These are phyloP conservation scores for Heterotilapia buettikoferi DNA, from an alignment of 2,113 vertebrate species.

Conservation along the genomic window DNA sequence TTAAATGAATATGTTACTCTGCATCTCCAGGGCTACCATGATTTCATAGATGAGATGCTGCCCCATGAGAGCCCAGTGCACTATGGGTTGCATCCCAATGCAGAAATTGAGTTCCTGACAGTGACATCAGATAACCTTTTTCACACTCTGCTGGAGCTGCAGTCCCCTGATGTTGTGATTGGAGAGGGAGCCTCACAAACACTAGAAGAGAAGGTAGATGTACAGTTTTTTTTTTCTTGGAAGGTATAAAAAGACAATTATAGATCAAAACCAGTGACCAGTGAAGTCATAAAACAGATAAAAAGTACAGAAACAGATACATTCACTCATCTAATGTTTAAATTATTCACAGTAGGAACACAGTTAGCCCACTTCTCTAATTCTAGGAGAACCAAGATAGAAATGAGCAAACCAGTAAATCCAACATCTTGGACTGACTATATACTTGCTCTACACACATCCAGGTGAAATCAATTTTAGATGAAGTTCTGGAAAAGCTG, in stretches of 20 bases:
- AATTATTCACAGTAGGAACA: neutral
- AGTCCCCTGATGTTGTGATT: constrained; percentile 72
- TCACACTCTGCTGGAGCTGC: constrained; percentile 78
- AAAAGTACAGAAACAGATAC: neutral
- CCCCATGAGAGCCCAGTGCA: constrained; percentile 69
- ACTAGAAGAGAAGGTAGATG: constrained; percentile 77
- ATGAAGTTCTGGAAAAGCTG: constrained; percentile 70
- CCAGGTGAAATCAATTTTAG: constrained; percentile 74
- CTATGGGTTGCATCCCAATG: constrained; percentile 71
- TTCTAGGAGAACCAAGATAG: neutral
- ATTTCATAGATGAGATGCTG: constrained; percentile 73
- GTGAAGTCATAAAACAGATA: neutral
- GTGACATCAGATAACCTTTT: constrained; percentile 75
- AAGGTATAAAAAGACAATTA: neutral
- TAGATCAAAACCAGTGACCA: neutral
- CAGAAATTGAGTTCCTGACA: constrained; percentile 76
- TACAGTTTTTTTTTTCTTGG: neutral
- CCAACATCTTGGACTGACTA: neutral
- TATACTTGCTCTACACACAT: neutral
- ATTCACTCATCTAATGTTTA: neutral
- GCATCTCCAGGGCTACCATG: constrained; percentile 67
- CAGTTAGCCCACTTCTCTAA: neutral
- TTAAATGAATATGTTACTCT: neutral
- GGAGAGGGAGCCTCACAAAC: constrained; percentile 71
- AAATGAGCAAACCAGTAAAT: neutral